A percentile compares a stretch with the other conserved stretches of the same genome.
Conservation (phyloP, 2,888 invertebrate genomes). For the Oeneis ivallda region DNA sequence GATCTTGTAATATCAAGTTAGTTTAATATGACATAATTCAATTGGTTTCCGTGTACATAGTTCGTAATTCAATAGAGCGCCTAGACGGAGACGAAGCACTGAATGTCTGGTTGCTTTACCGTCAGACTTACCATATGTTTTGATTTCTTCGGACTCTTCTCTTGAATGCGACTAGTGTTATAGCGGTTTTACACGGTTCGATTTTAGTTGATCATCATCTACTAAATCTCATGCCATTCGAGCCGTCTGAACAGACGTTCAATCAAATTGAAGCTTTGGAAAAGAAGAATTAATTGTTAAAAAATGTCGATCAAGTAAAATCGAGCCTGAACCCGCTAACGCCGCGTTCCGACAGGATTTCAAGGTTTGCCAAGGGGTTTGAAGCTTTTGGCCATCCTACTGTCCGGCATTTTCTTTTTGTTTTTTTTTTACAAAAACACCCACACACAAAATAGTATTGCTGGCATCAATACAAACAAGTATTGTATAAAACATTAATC, state of each 20-base stretch:
- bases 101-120: constrained; percentile 21
- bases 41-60: constrained; percentile 38
- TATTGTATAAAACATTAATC: too few relatives aligned
- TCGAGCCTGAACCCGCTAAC: too few relatives aligned
- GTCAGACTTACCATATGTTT: neutral
- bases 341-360: neutral
- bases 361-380: neutral
- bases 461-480: too few relatives aligned
- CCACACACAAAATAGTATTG: too few relatives aligned
- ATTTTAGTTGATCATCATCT: too few relatives aligned
- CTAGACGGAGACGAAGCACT: constrained; percentile 34
- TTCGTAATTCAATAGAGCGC: constrained; percentile 39
- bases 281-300: too few relatives aligned
- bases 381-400: neutral
- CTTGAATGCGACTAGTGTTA: neutral
- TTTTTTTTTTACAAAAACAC: too few relatives aligned
- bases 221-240: too few relatives aligned
- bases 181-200: neutral
- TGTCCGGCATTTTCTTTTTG: neutral
- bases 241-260: too few relatives aligned
- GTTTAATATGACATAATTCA: constrained; percentile 36
- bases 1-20: constrained; percentile 30
- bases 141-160: neutral
- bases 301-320: too few relatives aligned
- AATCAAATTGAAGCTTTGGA: too few relatives aligned